Conservation (phyloP, 2,797 vertebrate species). For the Eremophila alpestris region DNA sequence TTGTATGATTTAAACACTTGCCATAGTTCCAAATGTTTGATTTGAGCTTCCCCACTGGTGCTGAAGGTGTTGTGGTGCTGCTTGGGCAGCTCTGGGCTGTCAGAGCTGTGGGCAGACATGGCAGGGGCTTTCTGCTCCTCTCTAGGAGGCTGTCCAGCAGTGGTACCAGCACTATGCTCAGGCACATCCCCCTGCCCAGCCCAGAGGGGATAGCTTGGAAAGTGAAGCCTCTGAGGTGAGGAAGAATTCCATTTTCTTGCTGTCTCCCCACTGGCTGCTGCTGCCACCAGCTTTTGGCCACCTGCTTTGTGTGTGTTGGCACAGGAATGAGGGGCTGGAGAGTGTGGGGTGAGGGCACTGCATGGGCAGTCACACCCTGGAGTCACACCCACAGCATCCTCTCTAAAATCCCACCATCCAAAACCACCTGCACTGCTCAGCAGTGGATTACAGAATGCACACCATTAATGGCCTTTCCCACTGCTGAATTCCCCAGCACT, state of each 20-base stretch:
- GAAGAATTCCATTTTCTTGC: neutral
- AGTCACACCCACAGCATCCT: neutral
- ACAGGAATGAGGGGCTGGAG: neutral
- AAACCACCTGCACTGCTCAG: neutral
- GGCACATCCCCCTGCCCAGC: constrained; percentile 22
- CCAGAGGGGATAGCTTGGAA: constrained; percentile 73
- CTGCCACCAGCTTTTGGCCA: neutral
- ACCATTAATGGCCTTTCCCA: neutral
- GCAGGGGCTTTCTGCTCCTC: constrained; percentile 30
- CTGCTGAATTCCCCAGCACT: neutral
- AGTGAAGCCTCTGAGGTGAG: constrained; percentile 82
- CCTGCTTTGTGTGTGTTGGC: neutral
- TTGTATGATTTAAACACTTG: neutral
- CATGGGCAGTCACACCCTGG: neutral
- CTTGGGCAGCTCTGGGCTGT: neutral
- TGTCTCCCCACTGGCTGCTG: neutral
- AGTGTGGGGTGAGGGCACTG: neutral
- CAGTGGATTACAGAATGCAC: neutral
- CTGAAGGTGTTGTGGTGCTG: neutral
- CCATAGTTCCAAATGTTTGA: neutral
- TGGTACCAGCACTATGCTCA: constrained; percentile 83
- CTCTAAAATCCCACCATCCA: neutral
- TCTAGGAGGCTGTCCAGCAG: constrained; percentile 84
- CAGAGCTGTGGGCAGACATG: neutral
- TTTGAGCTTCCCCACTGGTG: neutral